Conservation (phyloP, 2,113 vertebrate species). For the Cyprinodon brontotheroides region DNA sequence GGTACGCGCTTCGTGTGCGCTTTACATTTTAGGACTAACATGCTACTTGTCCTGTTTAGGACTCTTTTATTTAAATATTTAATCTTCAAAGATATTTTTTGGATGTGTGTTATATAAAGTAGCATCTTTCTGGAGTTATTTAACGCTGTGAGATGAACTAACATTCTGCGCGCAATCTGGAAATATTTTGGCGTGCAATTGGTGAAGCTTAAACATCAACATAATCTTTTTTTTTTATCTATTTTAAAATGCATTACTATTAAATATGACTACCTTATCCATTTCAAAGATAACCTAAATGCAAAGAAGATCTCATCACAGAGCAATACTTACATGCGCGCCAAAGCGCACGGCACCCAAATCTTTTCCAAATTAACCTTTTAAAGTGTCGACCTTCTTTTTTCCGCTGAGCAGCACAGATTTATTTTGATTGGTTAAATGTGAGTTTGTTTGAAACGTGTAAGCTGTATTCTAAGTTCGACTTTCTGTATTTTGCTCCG, state of each 20-base stretch:
- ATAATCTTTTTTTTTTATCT: background rate
- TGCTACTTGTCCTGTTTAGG: background rate
- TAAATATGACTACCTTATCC: background rate
- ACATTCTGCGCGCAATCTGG: slow-evolving; percentile 16
- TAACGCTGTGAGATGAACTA: background rate
- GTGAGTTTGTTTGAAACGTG: background rate
- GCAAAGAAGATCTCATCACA: background rate
- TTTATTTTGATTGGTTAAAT: background rate
- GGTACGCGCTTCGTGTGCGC: slow-evolving; percentile 78
- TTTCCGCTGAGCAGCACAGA: background rate
- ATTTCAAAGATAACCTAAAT: background rate
- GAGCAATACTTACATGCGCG: slow-evolving; percentile 39
- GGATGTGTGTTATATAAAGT: background rate
- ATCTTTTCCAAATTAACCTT: background rate
- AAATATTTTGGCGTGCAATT: slow-evolving; percentile 3
- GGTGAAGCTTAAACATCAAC: background rate
- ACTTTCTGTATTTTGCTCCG: background rate
- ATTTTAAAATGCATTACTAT: background rate
- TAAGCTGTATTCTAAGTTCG: slow-evolving; percentile 5
- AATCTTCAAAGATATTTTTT: background rate
- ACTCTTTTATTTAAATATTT: background rate
- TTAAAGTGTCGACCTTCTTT: background rate
- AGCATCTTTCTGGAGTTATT: slow-evolving; percentile 7
- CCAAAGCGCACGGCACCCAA: slow-evolving; percentile 40
- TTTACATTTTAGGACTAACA: slow-evolving; percentile 29